These are phyloP conservation scores for Ephydatia muelleri DNA, from an alignment of 37 sponge, comb jelly and placozoan genomes.

Conservation along the genomic window DNA sequence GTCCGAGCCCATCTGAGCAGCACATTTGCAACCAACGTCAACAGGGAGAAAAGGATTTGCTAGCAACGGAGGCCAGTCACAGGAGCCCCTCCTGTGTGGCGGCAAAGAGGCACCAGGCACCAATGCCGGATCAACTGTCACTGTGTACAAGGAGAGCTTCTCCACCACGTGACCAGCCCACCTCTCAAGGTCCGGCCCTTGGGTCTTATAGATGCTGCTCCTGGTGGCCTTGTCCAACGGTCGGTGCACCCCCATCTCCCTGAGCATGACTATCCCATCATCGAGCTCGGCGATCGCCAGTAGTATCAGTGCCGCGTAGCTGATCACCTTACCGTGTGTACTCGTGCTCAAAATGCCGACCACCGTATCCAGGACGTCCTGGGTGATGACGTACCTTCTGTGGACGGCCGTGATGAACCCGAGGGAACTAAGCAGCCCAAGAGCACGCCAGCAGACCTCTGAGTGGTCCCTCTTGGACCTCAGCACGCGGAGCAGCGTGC, in stretches of 20 bases:
- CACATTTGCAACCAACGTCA: neutral
- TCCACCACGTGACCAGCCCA: conserved; percentile 71
- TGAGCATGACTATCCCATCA: conserved; percentile 23
- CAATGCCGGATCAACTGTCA: conserved; percentile 8
- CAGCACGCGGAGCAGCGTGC: conserved; percentile 37
- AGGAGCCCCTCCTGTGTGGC: neutral
- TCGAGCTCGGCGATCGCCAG: conserved; percentile 65
- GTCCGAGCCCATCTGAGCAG: neutral
- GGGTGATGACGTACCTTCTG: conserved; percentile 46
- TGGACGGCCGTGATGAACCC: conserved; percentile 70
- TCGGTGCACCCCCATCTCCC: conserved; percentile 23
- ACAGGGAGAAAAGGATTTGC: neutral
- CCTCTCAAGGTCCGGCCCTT: conserved; percentile 56
- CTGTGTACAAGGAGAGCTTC: conserved; percentile 63
- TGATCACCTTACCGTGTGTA: conserved; percentile 51
- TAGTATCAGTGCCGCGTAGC: conserved; percentile 64
- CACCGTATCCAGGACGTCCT: conserved; percentile 30
- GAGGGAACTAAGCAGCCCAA: conserved; percentile 70
- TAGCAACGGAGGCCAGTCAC: neutral
- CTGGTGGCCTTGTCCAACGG: conserved; percentile 27
- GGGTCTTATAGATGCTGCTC: conserved; percentile 16
- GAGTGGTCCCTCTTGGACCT: conserved; percentile 17
- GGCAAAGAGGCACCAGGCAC: neutral
- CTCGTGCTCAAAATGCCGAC: conserved; percentile 27
- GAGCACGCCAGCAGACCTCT: conserved; percentile 67